Base-by-base conservation (phyloP, 2,113 vertebrate genomes). In the Podocnemis expansa region DNA sequence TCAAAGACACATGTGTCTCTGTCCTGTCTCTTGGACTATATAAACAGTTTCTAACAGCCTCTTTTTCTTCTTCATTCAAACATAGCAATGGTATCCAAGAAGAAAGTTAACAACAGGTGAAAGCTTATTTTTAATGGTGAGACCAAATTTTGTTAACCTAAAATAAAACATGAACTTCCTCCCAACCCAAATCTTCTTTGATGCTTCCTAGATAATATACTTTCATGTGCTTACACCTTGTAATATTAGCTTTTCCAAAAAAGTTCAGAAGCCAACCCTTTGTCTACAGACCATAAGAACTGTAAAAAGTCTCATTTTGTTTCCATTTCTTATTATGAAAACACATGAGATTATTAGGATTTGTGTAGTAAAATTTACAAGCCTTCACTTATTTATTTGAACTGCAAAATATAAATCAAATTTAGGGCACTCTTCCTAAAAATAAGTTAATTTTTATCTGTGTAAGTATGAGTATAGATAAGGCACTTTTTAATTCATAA, bases 51-150 rank as follows among this genome's bases (percentile, higher is more conserved):
- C 27, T 81, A 89, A 89, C 5, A 14, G 45, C 0, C 1, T 29
- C 3, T 1, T 60, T 80, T 87, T 25, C 27, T 90, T 87, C 80
- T 84, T 54, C 43, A 6, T 80, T 29, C 1, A 29, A 87, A 85
- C 0, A 4, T 67, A 2, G 3, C 11, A 12, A 82, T 51, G 27
- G 34, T 4, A 22, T 4, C 82, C 2, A 78, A 82, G 29, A 80
- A 60, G 31, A 82, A 82, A 47, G n/a, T 31, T 0, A 38, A 2
- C 38, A 78, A 51, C 14, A 93, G 13, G 79, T 58, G 14, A 89
- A 91, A 85, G 54, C 4, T 19, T 88, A 58, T 29, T 87, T 88
- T 89, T 85, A 54, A 94, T 63, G 12, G 9, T 78, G 73, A 88
- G 85, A 11, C 11, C 56, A 45, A 2, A 85, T 79, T 85, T 88